Base-by-base conservation (phyloP, 1,140 invertebrate genomes). In the Trigoniulus corallinus region DNA sequence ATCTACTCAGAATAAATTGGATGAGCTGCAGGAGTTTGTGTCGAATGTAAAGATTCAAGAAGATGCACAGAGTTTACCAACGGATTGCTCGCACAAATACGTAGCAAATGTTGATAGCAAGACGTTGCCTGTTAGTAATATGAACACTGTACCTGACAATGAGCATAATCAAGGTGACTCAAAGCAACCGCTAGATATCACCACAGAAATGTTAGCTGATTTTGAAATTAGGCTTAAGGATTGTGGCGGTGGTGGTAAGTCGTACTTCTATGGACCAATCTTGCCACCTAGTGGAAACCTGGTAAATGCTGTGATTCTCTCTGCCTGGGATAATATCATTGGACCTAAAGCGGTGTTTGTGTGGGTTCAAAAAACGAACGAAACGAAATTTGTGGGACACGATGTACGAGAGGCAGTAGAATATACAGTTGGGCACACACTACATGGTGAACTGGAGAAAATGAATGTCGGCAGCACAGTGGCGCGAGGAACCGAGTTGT, bases 301-400 rank as follows among this genome's bases (percentile, higher is more conserved):
- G 10, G 2, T 49, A n/a, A 4, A 49, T 22, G 7, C 47, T 13
- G 22, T 49, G 10, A 10, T 49, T 4, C 20, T 49, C 2, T 12
- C 47, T 3, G 39, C 20, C 2, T 49, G 47, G 47, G 47, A 39
- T 10, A 49, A 49, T 25, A 49, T 49, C 39, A 29, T 49, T 3
- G 47, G 47, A n/a, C 47, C 47, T 41, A 46, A 49, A 23, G 34
- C 47, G 4, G 39, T 15, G 3, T 49, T 49, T 49, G 24, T 39
- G n/a, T 49, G 47, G 47, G 39, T 24, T 34, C 46, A 41, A 20
- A 22, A 23, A 7, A 34, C 7, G 29, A 15, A 34, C 29, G 29
- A 7, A 7, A 15, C 7, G 15, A 7, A 21, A 10, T 7, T 21
- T 13, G 47, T 7, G 26, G 27, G 39, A 7, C 4, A 44, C 4